Conservation (phyloP, 1,140 invertebrate genomes). For the Megalopta genalis region DNA sequence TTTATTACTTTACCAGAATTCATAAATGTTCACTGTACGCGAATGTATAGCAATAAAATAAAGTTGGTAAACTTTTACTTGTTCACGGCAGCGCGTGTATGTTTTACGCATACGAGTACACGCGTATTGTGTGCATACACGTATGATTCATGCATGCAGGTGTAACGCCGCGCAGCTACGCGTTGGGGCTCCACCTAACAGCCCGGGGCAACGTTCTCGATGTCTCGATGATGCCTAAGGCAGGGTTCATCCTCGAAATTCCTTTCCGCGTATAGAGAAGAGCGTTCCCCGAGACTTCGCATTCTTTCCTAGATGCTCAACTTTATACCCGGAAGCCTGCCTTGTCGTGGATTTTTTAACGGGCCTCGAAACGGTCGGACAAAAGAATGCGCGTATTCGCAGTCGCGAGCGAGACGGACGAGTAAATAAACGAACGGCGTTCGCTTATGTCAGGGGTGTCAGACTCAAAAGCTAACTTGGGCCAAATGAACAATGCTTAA, state of each 20-base stretch:
- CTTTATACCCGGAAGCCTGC: conserved; percentile 69
- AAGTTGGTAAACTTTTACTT: no score
- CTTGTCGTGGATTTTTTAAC: conserved; percentile 55
- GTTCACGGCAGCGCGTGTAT: no score
- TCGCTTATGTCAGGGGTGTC: no score
- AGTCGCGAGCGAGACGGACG: background rate
- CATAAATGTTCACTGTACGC: no score
- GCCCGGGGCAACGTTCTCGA: conserved; percentile 55
- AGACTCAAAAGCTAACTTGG: no score
- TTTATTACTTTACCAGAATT: no score
- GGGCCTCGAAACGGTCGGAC: background rate
- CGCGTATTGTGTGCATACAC: no score
- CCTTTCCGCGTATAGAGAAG: conserved; percentile 72
- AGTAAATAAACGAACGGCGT: conserved; percentile 1
- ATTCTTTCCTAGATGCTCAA: conserved; percentile 69
- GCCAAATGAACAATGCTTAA: no score
- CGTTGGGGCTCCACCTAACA: conserved; percentile 44
- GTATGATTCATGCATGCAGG: no score
- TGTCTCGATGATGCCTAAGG: conserved; percentile 58
- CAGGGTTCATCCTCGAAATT: conserved; percentile 74
- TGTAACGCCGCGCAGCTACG: conserved; percentile 13
- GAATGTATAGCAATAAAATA: no score
- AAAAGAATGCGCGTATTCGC: background rate
- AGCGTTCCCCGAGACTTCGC: conserved; percentile 69
- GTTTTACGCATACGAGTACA: no score